Evolutionary conservation across 2,113 vertebrate genomes (phyloP).

Genomic region (Apaloderma vittatum): DNA sequence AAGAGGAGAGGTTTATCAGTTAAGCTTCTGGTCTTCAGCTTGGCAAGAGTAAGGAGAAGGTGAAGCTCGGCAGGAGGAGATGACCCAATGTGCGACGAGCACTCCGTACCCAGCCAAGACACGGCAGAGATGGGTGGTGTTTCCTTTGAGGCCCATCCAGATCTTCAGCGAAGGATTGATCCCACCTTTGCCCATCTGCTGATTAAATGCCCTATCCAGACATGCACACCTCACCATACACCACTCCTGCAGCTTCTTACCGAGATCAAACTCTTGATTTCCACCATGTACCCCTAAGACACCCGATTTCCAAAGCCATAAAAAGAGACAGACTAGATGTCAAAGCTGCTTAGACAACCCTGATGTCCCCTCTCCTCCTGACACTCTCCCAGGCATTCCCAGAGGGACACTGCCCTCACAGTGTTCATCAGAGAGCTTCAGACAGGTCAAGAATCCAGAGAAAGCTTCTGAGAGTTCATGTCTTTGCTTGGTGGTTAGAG

Average conservation of each 20-base stretch:
- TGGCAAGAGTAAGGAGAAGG: background rate
- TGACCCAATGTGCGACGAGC: background rate
- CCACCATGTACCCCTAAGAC: background rate
- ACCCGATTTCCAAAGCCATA: background rate
- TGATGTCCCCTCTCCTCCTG: background rate
- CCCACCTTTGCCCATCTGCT: background rate
- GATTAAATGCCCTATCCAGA: background rate
- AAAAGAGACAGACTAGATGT: background rate
- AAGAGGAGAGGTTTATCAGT: background rate
- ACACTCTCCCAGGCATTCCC: background rate
- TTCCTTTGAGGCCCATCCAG: background rate
- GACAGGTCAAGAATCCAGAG: background rate
- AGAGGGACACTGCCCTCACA: no score
- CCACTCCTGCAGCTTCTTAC: background rate
- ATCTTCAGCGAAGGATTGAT: background rate
- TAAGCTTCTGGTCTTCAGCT: background rate
- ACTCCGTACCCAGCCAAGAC: background rate
- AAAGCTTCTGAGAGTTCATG: background rate
- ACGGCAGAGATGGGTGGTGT: accelerated
- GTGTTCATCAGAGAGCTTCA: background rate
- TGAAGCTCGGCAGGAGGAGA: background rate
- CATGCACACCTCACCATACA: no score
- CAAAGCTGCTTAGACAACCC: background rate
- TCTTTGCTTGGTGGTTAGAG: background rate
- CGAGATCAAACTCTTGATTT: background rate